A percentile compares a stretch with the other conserved stretches of the same genome.
phyloP scores from a whole-genome alignment of 2,113 vertebrate species.

The Echinops telfairi region DNA sequence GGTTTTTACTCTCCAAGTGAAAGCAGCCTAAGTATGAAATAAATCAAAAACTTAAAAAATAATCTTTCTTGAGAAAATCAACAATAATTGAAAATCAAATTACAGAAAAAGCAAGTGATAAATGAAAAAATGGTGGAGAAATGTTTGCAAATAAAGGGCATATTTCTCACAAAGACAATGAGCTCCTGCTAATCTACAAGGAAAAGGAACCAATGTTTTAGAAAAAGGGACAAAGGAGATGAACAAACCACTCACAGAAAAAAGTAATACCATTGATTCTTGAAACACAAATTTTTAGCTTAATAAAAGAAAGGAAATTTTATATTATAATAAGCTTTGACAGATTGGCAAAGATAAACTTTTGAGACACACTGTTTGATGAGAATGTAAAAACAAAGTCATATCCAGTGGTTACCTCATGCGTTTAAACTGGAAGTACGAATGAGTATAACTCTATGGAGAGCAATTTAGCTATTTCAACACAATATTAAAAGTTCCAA shows the following conservation, averaged over 20 bases:
- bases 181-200: not conserved
- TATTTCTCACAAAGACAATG: not conserved
- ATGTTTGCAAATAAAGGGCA: not conserved
- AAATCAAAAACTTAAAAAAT: constrained; percentile 5
- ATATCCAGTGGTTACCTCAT: not conserved
- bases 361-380: constrained; percentile 28
- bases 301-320: too few species aligned
- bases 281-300: not conserved
- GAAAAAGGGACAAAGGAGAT: not conserved
- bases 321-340: not conserved
- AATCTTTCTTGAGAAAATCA: constrained; percentile 1
- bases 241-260: not conserved
- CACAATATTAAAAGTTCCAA: constrained; percentile 24
- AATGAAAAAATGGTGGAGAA: not conserved
- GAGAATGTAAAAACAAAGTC: constrained; percentile 23
- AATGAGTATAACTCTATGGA: not conserved
- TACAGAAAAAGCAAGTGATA: not conserved
- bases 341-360: not conserved
- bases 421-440: not conserved
- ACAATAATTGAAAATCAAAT: constrained; percentile 10
- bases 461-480: constrained; percentile 22
- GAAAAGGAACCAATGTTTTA: not conserved
- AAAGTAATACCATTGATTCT: not conserved
- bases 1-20: not conserved
- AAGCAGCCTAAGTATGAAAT: constrained; percentile 16